phyloP scores from a whole-genome alignment of 2,797 vertebrate species.

The Chaetophractus vellerosus region DNA sequence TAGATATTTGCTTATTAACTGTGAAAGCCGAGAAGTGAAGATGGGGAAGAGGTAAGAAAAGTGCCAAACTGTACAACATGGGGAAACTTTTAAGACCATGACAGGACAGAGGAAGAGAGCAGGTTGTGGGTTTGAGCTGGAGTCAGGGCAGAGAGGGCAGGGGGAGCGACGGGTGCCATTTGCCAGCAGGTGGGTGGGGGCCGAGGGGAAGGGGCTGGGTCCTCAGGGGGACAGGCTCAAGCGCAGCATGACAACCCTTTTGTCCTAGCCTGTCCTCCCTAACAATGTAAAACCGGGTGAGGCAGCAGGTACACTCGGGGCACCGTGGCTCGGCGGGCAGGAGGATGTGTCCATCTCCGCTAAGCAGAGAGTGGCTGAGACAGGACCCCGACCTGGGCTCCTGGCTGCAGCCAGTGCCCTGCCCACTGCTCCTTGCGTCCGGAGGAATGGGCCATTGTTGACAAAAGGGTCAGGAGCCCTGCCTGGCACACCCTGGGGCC shows the following conservation, averaged over 20 bases:
- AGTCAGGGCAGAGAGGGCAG: background rate
- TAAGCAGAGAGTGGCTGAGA: background rate
- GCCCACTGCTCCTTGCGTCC: background rate
- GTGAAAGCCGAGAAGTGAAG: background rate
- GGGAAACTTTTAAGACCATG: background rate
- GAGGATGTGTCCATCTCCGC: background rate
- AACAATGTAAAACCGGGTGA: background rate
- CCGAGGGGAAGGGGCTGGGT: background rate
- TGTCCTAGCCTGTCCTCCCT: background rate
- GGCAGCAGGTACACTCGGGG: background rate
- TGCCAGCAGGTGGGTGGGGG: background rate
- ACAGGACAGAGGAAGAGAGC: background rate
- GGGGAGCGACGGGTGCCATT: background rate
- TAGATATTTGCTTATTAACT: background rate
- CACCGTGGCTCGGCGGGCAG: background rate
- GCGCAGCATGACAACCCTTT: background rate
- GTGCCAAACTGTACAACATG: background rate
- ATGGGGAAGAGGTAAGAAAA: background rate
- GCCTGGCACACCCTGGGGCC: background rate
- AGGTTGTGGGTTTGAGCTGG: background rate
- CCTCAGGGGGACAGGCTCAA: background rate
- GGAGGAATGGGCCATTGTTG: background rate
- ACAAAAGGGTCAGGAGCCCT: background rate
- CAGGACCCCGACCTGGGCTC: background rate
- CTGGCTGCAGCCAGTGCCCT: background rate